A percentile compares a stretch with the other conserved stretches of the same genome.
phyloP scores from a whole-genome alignment of 1,140 invertebrate species.

The Pachyrhynchus sulphureomaculatus region DNA sequence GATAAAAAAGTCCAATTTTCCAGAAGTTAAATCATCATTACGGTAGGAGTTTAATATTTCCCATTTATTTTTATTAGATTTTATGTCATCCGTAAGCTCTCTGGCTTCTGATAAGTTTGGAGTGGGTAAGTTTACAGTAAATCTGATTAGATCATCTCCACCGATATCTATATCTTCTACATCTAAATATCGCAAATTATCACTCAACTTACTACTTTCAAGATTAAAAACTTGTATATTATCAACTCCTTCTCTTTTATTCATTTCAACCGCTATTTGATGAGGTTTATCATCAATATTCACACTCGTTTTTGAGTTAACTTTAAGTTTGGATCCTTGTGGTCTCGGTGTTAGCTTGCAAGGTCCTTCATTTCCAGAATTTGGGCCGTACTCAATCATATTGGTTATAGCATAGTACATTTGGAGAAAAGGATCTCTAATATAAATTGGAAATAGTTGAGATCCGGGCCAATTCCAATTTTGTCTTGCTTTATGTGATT shows the following conservation, averaged over 20 bases:
- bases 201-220: background rate
- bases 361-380: conserved; percentile 26
- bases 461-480: conserved; percentile 52
- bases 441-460: conserved; percentile 57
- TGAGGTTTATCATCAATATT: background rate
- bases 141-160: conserved; percentile 18
- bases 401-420: conserved; percentile 55
- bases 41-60: background rate
- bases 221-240: background rate
- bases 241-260: background rate
- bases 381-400: conserved; percentile 61
- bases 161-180: conserved; percentile 39
- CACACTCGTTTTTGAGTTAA: background rate
- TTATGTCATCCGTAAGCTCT: conserved; percentile 10
- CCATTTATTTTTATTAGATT: conserved; percentile 12
- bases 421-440: conserved; percentile 58
- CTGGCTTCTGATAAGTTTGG: conserved; percentile 5
- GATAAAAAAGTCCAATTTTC: background rate
- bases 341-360: conserved; percentile 31
- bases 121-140: conserved; percentile 18
- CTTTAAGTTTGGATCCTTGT: conserved; percentile 12
- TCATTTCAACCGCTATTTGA: conserved; percentile 9
- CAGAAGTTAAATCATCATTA: background rate
- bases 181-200: conserved; percentile 22
- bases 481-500: conserved; percentile 32